A percentile compares a stretch with the other conserved stretches of the same genome.
phyloP scores from a whole-genome alignment of 2,797 vertebrate genomes.

The Dermochelys coriacea region DNA sequence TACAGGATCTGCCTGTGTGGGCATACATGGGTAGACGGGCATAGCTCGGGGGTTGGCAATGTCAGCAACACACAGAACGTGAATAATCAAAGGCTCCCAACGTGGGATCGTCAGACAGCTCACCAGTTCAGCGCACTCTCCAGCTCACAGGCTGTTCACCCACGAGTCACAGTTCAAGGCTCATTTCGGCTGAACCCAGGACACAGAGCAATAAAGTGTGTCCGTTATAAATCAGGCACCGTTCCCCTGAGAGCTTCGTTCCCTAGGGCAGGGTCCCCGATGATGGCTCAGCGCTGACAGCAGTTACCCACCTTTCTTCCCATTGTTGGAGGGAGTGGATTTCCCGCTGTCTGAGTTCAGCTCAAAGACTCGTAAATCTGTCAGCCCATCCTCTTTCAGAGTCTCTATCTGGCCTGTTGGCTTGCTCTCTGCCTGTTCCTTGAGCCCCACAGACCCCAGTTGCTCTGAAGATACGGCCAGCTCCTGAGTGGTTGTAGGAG shows the following conservation, averaged over 20 bases:
- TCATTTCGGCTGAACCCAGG: neutral
- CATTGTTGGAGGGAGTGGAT: slow-evolving; percentile 97
- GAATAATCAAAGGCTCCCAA: neutral
- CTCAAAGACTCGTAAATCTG: slow-evolving; percentile 96
- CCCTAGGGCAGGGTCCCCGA: neutral
- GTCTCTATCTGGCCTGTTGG: slow-evolving; percentile 80
- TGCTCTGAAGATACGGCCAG: slow-evolving; percentile 21
- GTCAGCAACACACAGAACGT: neutral
- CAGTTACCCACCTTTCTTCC: slow-evolving; percentile 92
- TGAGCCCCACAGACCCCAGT: slow-evolving; percentile 1
- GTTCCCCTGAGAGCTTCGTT: neutral
- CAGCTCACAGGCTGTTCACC: neutral
- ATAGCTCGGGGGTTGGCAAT: neutral
- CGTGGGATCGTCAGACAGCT: neutral
- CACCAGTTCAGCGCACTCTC: neutral
- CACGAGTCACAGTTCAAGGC: neutral
- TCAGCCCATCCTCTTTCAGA: slow-evolving; percentile 87
- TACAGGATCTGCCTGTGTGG: neutral
- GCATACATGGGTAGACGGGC: neutral
- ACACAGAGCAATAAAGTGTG: neutral
- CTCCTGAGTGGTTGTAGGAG: slow-evolving; percentile 14
- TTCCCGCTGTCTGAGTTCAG: slow-evolving; percentile 98
- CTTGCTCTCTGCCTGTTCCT: slow-evolving; percentile 66
- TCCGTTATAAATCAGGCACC: neutral
- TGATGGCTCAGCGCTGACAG: neutral